Percentiles rank a stretch among this genome's conserved stretches.
Conservation (phyloP, 2,888 invertebrate genomes). For the Neoascia interrupta region DNA sequence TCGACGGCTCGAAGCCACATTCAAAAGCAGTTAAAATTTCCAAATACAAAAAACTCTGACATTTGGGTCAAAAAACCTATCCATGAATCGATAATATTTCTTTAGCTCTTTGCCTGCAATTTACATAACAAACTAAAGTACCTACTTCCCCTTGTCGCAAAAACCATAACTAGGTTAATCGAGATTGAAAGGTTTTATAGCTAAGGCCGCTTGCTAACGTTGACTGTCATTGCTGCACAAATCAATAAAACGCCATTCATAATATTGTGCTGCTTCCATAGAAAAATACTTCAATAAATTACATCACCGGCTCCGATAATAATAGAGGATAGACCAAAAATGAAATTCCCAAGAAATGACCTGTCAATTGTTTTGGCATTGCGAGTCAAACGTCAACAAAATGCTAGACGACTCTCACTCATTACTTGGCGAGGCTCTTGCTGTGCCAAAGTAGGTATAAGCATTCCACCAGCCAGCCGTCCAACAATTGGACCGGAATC, state of each 20-base stretch:
- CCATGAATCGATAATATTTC: too few relatives aligned
- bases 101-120: background rate
- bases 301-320: background rate
- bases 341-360: background rate
- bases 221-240: conserved; percentile 47
- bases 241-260: conserved; percentile 33
- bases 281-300: conserved; percentile 14
- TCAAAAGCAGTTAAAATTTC: too few relatives aligned
- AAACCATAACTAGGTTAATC: conserved; percentile 53
- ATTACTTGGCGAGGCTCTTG: background rate
- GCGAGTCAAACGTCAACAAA: conserved; percentile 1
- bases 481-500: conserved; percentile 1
- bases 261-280: conserved; percentile 9
- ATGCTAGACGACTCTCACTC: too few relatives aligned
- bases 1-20: too few relatives aligned
- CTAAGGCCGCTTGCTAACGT: conserved; percentile 14
- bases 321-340: too few relatives aligned
- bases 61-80: conserved; percentile 26
- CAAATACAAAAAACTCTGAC: too few relatives aligned
- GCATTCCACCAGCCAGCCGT: background rate
- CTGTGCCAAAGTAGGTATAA: background rate
- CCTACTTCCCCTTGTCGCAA: conserved; percentile 5
- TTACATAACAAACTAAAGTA: background rate
- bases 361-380: conserved; percentile 5
- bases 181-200: conserved; percentile 40